Base-by-base conservation (phyloP, 2,888 invertebrate species). In the Diogma glabrata region DNA sequence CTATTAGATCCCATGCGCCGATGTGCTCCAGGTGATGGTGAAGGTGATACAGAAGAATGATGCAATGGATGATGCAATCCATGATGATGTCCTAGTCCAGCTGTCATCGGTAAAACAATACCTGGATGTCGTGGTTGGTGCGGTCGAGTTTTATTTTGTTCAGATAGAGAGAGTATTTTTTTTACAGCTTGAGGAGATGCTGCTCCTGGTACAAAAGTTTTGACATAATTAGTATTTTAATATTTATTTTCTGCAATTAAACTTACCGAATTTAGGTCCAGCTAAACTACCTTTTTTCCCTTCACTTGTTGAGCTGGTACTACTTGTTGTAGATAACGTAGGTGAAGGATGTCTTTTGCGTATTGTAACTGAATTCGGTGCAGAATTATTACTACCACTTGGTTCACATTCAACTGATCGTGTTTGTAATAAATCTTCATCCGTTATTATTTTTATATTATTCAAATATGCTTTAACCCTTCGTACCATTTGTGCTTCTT, bases 401-500 rank as follows among this genome's bases (percentile, higher is more conserved):
- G 79, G 79, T 66, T 97, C 97, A 67, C 95, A 95, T 62, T 90
- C 89, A 36, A 88, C 70, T 1, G 96, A 96, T 65, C 96, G 75
- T 50, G 82, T 82, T 64, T 93, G 91, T 53, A 99, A 73, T 53
- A 85, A 81, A 59, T 89, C 86, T 69, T 97, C 97, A 64, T 96
- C 92, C 10, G 85, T 88, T 60, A 90, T 87, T 45, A 58, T 67
- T 60, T 90, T 86, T 76, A 97, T 82, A 61, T 90, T 87, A 58
- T 87, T 86, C 53, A 99, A 76, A 72, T 99, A 99, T 3, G 96
- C 89, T 67, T 96, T 94, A 5, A 97, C 96, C 52, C 95, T 77
- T 24, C 96, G 79, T 51, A 95, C 94, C 97, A 97, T 97, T 72
- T 96, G 93, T 24, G 96, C 94, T 74, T 96, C 95, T 70, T 96